Evolutionary conservation across 2,113 vertebrate species (phyloP).

Genomic region (Geothlypis trichas): DNA sequence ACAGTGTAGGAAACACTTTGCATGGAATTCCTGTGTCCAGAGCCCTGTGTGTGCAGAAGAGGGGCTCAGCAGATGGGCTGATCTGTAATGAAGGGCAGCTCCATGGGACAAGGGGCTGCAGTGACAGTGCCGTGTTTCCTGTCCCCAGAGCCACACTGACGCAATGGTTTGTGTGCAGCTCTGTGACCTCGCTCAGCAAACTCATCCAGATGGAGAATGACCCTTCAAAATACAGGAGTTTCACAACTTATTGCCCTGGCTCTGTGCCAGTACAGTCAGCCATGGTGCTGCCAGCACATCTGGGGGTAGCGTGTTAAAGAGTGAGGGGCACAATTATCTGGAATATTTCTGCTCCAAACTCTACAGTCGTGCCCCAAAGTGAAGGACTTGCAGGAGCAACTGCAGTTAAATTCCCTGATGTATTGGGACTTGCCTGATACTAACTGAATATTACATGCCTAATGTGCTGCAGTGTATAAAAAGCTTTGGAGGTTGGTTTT

Average conservation of each 20-base stretch:
- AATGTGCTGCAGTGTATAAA: neutral
- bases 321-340: neutral
- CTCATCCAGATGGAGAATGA: neutral
- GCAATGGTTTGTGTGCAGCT: neutral
- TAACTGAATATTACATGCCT: neutral
- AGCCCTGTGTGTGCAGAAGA: neutral
- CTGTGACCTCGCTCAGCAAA: neutral
- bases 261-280: neutral
- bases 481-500: neutral
- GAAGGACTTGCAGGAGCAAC: neutral
- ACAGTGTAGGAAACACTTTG: neutral
- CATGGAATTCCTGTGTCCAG: neutral
- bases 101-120: accelerated
- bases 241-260: neutral
- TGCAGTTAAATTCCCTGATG: neutral
- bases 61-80: neutral
- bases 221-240: neutral
- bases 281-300: neutral
- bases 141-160: neutral
- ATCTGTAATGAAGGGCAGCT: neutral
- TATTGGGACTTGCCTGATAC: neutral
- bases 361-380: accelerated
- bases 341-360: neutral
- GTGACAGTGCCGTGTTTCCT: neutral
- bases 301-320: neutral